A percentile compares a stretch with the other conserved stretches of the same genome.
Conservation (phyloP, 2,888 invertebrate genomes). For the Lathronympha strigana region DNA sequence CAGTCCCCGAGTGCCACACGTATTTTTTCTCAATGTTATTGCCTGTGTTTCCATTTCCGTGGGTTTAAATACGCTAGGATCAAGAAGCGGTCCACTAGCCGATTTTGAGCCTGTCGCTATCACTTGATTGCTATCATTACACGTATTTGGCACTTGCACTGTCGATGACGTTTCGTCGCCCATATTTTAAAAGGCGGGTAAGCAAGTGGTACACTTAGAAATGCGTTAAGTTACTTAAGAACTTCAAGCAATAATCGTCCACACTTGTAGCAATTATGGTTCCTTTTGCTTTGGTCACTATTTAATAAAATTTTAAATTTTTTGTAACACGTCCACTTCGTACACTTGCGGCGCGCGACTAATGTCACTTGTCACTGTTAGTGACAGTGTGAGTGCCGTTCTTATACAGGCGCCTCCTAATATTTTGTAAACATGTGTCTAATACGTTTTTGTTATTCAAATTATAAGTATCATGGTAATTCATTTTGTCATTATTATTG, state of each 20-base stretch:
- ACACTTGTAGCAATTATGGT: not conserved
- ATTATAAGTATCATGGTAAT: too few species aligned
- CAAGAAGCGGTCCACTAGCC: not conserved
- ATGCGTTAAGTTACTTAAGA: not conserved
- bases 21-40: too few species aligned
- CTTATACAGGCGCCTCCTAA: too few species aligned
- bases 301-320: not conserved
- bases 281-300: not conserved
- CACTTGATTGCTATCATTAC: not conserved
- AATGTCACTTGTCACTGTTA: too few species aligned
- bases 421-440: too few species aligned
- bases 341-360: not conserved
- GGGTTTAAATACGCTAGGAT: not conserved
- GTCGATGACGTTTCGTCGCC: not conserved
- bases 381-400: too few species aligned
- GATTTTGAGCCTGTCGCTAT: not conserved
- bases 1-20: too few species aligned
- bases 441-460: too few species aligned
- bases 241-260: not conserved
- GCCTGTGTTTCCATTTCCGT: not conserved
- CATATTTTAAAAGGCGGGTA: too few species aligned
- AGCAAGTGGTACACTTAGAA: not conserved
- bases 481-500: too few species aligned
- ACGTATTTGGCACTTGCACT: not conserved
- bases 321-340: not conserved